Percentiles rank a stretch among this genome's conserved stretches.
phyloP scores from a whole-genome alignment of 2,113 vertebrate species.

The Elachura formosa region DNA sequence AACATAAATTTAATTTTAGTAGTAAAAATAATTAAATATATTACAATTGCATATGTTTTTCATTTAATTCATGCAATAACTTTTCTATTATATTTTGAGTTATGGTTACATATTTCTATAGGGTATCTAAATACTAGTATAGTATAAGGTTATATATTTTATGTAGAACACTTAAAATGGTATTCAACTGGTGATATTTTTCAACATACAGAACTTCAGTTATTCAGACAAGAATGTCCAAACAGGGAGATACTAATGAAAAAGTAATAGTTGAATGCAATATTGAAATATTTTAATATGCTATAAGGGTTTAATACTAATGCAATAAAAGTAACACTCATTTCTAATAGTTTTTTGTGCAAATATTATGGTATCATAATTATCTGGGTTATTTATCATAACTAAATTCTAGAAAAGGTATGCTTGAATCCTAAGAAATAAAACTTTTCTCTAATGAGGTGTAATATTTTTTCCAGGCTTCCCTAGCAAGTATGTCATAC shows the following conservation, averaged over 20 bases:
- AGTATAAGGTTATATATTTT: neutral
- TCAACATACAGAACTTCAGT: neutral
- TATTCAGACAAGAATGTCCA: neutral
- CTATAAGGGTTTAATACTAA: too few relatives aligned
- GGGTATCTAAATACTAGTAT: too few relatives aligned
- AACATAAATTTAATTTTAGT: neutral
- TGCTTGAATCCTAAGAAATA: neutral
- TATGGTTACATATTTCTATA: neutral
- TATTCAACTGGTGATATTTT: neutral
- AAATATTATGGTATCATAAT: neutral
- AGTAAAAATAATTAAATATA: neutral
- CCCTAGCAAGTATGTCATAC: neutral
- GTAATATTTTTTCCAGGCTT: neutral
- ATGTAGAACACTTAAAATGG: neutral
- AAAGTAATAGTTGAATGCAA: neutral
- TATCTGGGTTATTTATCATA: neutral
- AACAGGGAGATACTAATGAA: neutral
- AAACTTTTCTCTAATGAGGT: neutral
- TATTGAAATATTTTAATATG: neutral
- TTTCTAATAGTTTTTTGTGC: neutral
- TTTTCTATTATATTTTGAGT: neutral
- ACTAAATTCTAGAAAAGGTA: neutral
- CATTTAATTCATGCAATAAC: neutral
- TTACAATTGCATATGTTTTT: rapidly evolving
- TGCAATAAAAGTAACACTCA: neutral